Percentiles rank a stretch among this genome's conserved stretches.
phyloP scores from a whole-genome alignment of 2,888 invertebrate species.

The Agonopterix alstromeriana region DNA sequence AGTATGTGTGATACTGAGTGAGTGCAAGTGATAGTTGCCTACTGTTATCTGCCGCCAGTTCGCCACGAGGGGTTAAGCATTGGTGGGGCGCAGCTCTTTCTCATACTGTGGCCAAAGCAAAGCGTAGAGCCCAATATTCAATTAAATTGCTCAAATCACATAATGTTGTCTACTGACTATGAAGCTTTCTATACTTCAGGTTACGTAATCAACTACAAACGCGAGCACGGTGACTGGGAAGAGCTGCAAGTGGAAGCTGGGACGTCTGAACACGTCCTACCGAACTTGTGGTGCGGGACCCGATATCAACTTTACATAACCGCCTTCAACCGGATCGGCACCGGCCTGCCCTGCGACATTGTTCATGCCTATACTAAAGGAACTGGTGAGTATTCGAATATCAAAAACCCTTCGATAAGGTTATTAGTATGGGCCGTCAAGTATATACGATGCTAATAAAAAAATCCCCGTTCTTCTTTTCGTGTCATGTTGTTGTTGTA shows the following conservation, averaged over 20 bases:
- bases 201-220: slow-evolving; percentile 92
- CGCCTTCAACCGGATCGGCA: slow-evolving; percentile 93
- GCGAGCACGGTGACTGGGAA: slow-evolving; percentile 94
- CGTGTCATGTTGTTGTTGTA: no score
- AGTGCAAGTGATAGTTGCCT: no score
- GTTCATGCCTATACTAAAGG: slow-evolving; percentile 90
- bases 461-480: no score
- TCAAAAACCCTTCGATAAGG: no score
- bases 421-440: no score
- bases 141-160: not conserved
- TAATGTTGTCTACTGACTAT: not conserved
- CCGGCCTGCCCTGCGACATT: slow-evolving; percentile 91
- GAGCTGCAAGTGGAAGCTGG: slow-evolving; percentile 91
- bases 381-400: slow-evolving; percentile 70
- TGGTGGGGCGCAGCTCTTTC: no score
- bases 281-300: slow-evolving; percentile 92
- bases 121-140: no score
- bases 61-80: no score
- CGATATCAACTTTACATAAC: slow-evolving; percentile 92
- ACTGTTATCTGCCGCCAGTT: no score
- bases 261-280: slow-evolving; percentile 85
- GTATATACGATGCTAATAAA: no score
- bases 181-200: slow-evolving; percentile 54
- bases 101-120: no score
- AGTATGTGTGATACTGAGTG: no score